Evolutionary conservation across 92 coral and sea anemone species (phyloP).

Genomic region (Parazoanthus swiftii): DNA sequence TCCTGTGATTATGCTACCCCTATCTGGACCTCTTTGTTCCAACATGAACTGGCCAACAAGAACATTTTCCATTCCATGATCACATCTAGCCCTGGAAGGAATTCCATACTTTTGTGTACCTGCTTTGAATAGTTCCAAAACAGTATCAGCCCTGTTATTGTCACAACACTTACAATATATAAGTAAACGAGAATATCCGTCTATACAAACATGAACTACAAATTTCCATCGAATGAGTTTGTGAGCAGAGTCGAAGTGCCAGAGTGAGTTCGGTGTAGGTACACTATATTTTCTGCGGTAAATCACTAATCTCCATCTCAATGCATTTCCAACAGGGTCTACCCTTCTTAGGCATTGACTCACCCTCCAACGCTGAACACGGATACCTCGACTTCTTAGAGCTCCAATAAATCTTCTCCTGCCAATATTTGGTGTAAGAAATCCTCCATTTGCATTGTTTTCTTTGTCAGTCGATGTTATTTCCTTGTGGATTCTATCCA

Average conservation of each 20-base stretch:
- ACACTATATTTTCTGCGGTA: constrained; percentile 65
- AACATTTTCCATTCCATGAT: constrained; percentile 67
- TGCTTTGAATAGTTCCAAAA: constrained; percentile 46
- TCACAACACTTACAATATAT: constrained; percentile 55
- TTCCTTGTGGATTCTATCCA: neutral
- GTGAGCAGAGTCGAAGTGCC: constrained; percentile 68
- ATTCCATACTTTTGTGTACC: constrained; percentile 51
- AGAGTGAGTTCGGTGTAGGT: constrained; percentile 67
- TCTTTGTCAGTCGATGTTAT: no score
- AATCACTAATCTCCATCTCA: constrained; percentile 60
- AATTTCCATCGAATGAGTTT: constrained; percentile 67
- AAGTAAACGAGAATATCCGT: constrained; percentile 61
- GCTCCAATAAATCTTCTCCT: constrained; percentile 69
- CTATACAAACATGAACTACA: constrained; percentile 61
- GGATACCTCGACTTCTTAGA: constrained; percentile 52
- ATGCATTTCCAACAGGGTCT: constrained; percentile 64
- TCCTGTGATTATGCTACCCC: constrained; percentile 76
- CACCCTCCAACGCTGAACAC: constrained; percentile 67
- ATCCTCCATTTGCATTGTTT: constrained; percentile 32
- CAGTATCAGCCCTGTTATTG: constrained; percentile 66
- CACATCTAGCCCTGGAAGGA: constrained; percentile 57
- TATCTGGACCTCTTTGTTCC: constrained; percentile 50
- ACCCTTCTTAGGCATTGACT: constrained; percentile 49
- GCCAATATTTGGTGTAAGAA: constrained; percentile 66
- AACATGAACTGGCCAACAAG: constrained; percentile 64